Evolutionary conservation across 2,113 vertebrate species (phyloP).

Genomic region (Deroptyus accipitrinus): DNA sequence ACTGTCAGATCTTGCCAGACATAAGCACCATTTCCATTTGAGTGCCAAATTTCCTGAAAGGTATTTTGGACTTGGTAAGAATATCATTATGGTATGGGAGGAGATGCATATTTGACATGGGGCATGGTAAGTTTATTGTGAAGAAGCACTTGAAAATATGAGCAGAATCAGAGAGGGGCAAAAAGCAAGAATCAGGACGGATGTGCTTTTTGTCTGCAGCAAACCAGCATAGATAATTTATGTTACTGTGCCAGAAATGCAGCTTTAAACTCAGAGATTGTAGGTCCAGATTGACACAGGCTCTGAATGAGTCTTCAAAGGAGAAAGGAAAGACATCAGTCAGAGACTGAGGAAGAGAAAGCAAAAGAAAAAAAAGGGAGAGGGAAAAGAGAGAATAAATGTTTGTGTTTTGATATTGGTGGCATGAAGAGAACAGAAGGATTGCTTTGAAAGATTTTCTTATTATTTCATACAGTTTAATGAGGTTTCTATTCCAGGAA

Average conservation of each 20-base stretch:
- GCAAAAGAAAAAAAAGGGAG: neutral
- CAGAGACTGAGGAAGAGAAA: constrained; percentile 56
- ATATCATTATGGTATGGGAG: constrained; percentile 27
- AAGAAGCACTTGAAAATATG: constrained; percentile 40
- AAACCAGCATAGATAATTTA: neutral
- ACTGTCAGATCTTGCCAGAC: constrained; percentile 43
- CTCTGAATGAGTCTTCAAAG: constrained; percentile 26
- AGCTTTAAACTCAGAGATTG: constrained; percentile 32
- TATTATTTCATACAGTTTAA: neutral
- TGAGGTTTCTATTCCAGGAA: neutral
- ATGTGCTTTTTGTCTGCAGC: neutral
- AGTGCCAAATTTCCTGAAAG: constrained; percentile 62
- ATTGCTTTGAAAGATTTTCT: neutral
- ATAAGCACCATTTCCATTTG: neutral
- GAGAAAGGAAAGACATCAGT: constrained; percentile 10
- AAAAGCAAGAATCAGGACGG: neutral
- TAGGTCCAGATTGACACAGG: neutral
- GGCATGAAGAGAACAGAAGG: constrained; percentile 11
- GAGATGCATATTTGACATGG: constrained; percentile 20
- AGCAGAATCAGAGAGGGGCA: constrained; percentile 20
- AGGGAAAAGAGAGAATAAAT: neutral
- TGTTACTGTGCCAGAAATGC: constrained; percentile 42
- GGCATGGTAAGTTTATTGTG: neutral
- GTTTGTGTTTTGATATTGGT: neutral
- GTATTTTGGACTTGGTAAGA: constrained; percentile 55